These are phyloP conservation scores for Pegea sp. DNA, from an alignment of 23 tunicate species.

Conservation along the genomic window DNA sequence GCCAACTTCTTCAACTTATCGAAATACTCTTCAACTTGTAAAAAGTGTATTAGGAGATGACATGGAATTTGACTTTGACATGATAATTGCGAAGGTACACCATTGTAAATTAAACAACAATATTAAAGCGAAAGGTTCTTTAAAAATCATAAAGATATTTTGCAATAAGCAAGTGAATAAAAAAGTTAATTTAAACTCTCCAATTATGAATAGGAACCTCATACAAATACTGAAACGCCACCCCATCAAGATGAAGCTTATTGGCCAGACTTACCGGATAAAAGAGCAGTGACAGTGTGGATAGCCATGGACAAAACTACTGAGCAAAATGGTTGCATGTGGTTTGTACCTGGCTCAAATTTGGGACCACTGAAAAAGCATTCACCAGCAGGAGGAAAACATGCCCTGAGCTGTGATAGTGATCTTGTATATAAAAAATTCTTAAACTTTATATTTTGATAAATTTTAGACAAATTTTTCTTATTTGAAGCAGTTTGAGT, in stretches of 20 bases:
- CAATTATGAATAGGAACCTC: conserved; percentile 18
- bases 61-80: conserved; percentile 54
- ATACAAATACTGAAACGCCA: conserved; percentile 44
- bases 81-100: conserved; percentile 45
- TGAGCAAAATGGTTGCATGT: conserved; percentile 57
- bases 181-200: background rate
- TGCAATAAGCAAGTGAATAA: background rate
- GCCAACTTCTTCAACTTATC: conserved; percentile 8
- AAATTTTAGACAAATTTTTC: background rate
- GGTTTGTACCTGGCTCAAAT: conserved; percentile 45
- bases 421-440: conserved; percentile 9
- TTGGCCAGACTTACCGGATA: conserved; percentile 59
- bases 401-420: conserved; percentile 33
- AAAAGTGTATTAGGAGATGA: conserved; percentile 32
- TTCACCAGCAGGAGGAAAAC: conserved; percentile 39
- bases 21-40: conserved; percentile 15
- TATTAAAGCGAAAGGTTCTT: background rate
- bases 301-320: conserved; percentile 48
- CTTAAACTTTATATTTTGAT: too few relatives aligned
- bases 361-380: conserved; percentile 7
- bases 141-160: background rate
- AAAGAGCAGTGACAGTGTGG: conserved; percentile 55
- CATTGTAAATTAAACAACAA: background rate
- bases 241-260: conserved; percentile 62
- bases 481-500: too few relatives aligned